phyloP scores from a whole-genome alignment of 2,888 invertebrate genomes.

The Sarcophaga caerulescens region DNA sequence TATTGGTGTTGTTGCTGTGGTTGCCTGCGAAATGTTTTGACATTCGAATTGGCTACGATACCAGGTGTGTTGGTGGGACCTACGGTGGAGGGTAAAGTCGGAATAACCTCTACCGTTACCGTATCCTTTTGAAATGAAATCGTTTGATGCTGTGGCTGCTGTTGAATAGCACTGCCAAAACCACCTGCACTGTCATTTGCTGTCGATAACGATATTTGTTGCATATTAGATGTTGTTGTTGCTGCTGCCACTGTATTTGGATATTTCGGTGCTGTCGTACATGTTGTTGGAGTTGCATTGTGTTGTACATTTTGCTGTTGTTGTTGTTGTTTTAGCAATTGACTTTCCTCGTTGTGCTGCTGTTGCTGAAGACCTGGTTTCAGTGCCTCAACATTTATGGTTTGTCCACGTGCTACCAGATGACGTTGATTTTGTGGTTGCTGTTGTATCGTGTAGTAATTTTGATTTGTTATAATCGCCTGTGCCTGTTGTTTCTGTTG shows the following conservation, averaged over 20 bases:
- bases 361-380: constrained; percentile 44
- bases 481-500: constrained; percentile 69
- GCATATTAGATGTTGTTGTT: constrained; percentile 52
- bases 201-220: constrained; percentile 23
- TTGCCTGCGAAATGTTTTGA: constrained; percentile 61
- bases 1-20: constrained; percentile 58
- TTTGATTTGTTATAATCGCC: constrained; percentile 65
- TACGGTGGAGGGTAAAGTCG: constrained; percentile 50
- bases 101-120: constrained; percentile 48
- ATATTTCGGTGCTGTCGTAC: constrained; percentile 72
- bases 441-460: constrained; percentile 69
- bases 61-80: constrained; percentile 44
- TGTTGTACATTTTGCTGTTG: constrained; percentile 49
- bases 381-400: constrained; percentile 66
- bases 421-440: constrained; percentile 72
- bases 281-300: constrained; percentile 50
- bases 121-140: constrained; percentile 45
- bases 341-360: constrained; percentile 40
- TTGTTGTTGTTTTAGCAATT: constrained; percentile 67
- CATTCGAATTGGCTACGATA: constrained; percentile 39
- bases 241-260: constrained; percentile 82
- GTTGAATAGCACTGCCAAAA: not conserved
- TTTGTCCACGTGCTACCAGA: constrained; percentile 66
- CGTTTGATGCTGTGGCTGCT: constrained; percentile 53
- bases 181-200: constrained; percentile 6